Evolutionary conservation across 1,140 invertebrate species (phyloP), one percentile per base, ranked within the genome.

Genomic region (Phymorhynchus buccinoides): DNA sequence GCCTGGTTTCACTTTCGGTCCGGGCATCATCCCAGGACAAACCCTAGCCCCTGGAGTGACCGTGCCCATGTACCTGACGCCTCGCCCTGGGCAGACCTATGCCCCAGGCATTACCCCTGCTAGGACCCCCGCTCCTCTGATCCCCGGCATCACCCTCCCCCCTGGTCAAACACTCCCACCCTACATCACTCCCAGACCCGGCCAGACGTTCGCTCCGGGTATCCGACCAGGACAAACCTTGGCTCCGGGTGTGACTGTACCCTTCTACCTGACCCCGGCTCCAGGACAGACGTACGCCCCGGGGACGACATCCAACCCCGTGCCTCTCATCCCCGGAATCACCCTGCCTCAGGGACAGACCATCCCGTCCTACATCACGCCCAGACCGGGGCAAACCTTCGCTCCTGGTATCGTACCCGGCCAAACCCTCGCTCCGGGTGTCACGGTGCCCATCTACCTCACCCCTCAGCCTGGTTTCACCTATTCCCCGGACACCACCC

Each of bases 1-100:
- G n/a, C 88, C 87, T 78, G 90, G 90, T 39, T 73, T 78, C 22
- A 88, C 88, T 16, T 89, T 89, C 85, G 85, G 86, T 62, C 88
- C 88, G 30, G 86, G 86, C 42, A 68, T 85, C 48, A 79, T 86
- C n/a, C 88, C 89, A 44, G 88, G 87, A 7, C 48, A 84, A 41
- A 83, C 87, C 88, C 42, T 87, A 86, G 42, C 85, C 78, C 35
- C 89, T 85, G 68, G 86, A 75, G 80, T 85, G 79, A 27, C 88
- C 84, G 80, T 85, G 84, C 78, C 84, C 14, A 27, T 18, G 2
- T 85, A 73, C 41, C 77, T 86, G 27, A 89, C 88, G 1, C 90
- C 89, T 41, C 80, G 83, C 0, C 88, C 89, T 37, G 86, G 88
- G 52, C 71, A 86, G 52, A 89, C 89, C 68, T 89, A 88, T 83